These are phyloP conservation scores for Drosophila baimaii DNA, from an alignment of 1,140 invertebrate genomes.

Conservation along the genomic window DNA sequence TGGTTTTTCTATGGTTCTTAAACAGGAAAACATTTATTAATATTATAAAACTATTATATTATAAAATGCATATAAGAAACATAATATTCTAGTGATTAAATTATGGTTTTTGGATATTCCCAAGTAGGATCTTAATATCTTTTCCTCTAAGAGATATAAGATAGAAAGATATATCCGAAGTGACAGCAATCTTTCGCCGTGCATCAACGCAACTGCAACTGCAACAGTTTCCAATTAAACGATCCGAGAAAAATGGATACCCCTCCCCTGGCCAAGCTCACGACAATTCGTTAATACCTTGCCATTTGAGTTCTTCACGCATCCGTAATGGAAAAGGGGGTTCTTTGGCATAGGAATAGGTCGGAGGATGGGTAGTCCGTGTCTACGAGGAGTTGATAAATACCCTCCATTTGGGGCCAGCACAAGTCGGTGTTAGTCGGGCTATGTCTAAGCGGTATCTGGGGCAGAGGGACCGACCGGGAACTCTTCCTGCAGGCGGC, in stretches of 20 bases:
- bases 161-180: neutral
- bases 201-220: slow-evolving; percentile 38
- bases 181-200: slow-evolving; percentile 7
- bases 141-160: too few relatives aligned
- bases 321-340: slow-evolving; percentile 53
- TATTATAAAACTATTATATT: too few relatives aligned
- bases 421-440: slow-evolving; percentile 76
- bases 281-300: slow-evolving; percentile 81
- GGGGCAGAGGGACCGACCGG: slow-evolving; percentile 68
- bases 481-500: slow-evolving; percentile 36
- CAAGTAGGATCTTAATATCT: too few relatives aligned
- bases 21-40: too few relatives aligned
- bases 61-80: too few relatives aligned
- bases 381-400: slow-evolving; percentile 71
- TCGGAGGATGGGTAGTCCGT: slow-evolving; percentile 24
- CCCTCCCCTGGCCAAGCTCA: slow-evolving; percentile 53
- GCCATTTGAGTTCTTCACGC: slow-evolving; percentile 80
- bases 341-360: slow-evolving; percentile 1
- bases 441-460: slow-evolving; percentile 73
- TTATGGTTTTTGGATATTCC: too few relatives aligned
- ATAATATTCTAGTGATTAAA: too few relatives aligned
- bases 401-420: slow-evolving; percentile 70
- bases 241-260: slow-evolving; percentile 67
- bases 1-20: too few relatives aligned
- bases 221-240: slow-evolving; percentile 80